Conservation (phyloP, 2,113 vertebrate genomes). For the rabbit (Oryctolagus cuniculus) region DNA sequence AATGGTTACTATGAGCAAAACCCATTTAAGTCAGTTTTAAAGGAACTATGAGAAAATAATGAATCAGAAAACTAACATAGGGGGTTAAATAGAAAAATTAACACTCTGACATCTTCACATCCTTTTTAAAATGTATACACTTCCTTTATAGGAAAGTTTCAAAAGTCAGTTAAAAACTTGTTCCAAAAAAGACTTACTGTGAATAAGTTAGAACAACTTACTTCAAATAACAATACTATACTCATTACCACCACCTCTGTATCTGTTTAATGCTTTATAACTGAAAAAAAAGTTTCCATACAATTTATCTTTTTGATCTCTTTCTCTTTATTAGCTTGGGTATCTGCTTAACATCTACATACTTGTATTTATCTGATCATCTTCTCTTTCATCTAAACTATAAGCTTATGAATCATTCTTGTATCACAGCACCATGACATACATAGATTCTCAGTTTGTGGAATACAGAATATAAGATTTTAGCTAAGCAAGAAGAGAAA, state of each 20-base stretch:
- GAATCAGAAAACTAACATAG: conserved; percentile 54
- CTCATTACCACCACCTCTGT: neutral
- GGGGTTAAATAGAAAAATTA: conserved; percentile 54
- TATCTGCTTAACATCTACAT: neutral
- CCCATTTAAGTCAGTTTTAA: conserved; percentile 59
- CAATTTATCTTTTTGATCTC: neutral
- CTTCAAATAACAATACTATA: neutral
- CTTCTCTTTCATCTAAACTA: conserved; percentile 22
- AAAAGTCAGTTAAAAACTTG: conserved; percentile 52
- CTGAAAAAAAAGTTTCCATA: neutral
- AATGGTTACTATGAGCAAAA: conserved; percentile 65
- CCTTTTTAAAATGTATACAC: conserved; percentile 42
- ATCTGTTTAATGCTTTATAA: neutral
- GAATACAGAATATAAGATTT: neutral
- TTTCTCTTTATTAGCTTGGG: neutral
- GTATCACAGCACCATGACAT: neutral
- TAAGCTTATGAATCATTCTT: conserved; percentile 33
- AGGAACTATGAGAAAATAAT: conserved; percentile 61
- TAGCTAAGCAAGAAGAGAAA: conserved; percentile 55
- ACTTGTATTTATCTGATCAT: neutral
- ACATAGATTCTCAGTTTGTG: neutral
- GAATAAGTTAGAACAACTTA: neutral
- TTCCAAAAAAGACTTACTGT: neutral
- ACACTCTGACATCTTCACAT: conserved; percentile 29
- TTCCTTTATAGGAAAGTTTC: conserved; percentile 18